A percentile compares a stretch with the other conserved stretches of the same genome.
Evolutionary conservation across 1,140 invertebrate genomes (phyloP).

Genomic region (Drosophila miranda): DNA sequence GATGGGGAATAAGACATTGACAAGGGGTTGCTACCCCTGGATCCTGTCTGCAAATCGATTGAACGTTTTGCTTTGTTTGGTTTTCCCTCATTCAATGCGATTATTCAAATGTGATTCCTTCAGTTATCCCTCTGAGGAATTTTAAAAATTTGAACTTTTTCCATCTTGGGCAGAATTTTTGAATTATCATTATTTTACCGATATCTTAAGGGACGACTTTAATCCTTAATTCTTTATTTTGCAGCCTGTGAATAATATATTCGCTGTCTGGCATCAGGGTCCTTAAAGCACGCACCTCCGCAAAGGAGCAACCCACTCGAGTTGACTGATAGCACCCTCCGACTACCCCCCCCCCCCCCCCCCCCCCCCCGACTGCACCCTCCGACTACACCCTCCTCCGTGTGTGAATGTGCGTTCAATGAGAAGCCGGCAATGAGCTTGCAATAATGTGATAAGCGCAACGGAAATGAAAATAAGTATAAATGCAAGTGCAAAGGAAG

Average conservation of each 20-base stretch:
- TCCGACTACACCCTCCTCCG: not conserved
- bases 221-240: too few relatives aligned
- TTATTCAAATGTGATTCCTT: too few relatives aligned
- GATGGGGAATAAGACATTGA: constrained; percentile 16
- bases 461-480: constrained; percentile 75
- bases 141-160: too few relatives aligned
- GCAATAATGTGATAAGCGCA: constrained; percentile 78
- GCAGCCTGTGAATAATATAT: too few relatives aligned
- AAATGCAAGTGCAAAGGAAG: constrained; percentile 52
- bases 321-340: constrained; percentile 53
- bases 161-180: too few relatives aligned
- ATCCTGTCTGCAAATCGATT: constrained; percentile 24
- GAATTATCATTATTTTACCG: too few relatives aligned
- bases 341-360: not conserved
- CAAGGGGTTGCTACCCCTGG: constrained; percentile 11
- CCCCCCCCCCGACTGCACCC: not conserved
- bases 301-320: constrained; percentile 27
- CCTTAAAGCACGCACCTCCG: constrained; percentile 1
- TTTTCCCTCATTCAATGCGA: too few relatives aligned
- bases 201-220: too few relatives aligned
- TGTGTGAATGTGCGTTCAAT: constrained; percentile 26
- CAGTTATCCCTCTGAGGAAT: too few relatives aligned
- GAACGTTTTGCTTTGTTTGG: not conserved
- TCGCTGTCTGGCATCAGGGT: too few relatives aligned
- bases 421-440: constrained; percentile 72